A percentile compares a stretch with the other conserved stretches of the same genome.
phyloP scores from a whole-genome alignment of 1,140 invertebrate species.

The Pinna nobilis region DNA sequence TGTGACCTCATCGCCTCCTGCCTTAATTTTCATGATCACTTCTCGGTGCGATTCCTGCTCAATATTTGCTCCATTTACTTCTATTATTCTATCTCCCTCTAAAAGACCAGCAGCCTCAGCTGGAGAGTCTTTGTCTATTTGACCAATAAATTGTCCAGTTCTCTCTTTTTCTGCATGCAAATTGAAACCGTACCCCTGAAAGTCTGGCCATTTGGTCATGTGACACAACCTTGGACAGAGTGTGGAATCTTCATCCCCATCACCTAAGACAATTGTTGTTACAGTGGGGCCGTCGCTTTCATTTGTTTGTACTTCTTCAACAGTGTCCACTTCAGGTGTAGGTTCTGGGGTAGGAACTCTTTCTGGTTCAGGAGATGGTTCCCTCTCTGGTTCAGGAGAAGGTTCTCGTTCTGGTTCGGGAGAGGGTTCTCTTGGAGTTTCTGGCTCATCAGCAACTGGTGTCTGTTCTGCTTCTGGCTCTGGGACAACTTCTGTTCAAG shows the following conservation, averaged over 20 bases:
- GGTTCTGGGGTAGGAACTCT: conserved; percentile 17
- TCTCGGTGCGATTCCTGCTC: conserved; percentile 94
- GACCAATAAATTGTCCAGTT: conserved; percentile 96
- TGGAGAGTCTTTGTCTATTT: conserved; percentile 94
- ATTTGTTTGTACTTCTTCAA: conserved; percentile 14
- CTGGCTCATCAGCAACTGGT: too few relatives aligned
- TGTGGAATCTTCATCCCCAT: conserved; percentile 5
- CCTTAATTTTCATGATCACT: conserved; percentile 80
- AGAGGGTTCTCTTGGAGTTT: background rate
- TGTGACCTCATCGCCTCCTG: conserved; percentile 88
- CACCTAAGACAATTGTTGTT: background rate
- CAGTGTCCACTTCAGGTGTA: conserved; percentile 13
- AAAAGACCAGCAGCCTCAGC: conserved; percentile 92
- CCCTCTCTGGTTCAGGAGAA: conserved; percentile 32
- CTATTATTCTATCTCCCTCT: conserved; percentile 92
- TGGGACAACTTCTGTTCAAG: too few relatives aligned
- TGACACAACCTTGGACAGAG: conserved; percentile 64
- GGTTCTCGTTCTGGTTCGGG: conserved; percentile 38
- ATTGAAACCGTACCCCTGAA: conserved; percentile 99
- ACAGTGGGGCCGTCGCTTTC: background rate
- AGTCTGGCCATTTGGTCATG: conserved; percentile 87
- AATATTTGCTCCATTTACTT: conserved; percentile 82
- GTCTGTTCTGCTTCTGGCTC: too few relatives aligned
- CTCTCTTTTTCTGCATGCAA: conserved; percentile 96
- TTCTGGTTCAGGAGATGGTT: conserved; percentile 22